Evolutionary conservation across 2,113 vertebrate species (phyloP).

Genomic region (Peromyscus polionotus): DNA sequence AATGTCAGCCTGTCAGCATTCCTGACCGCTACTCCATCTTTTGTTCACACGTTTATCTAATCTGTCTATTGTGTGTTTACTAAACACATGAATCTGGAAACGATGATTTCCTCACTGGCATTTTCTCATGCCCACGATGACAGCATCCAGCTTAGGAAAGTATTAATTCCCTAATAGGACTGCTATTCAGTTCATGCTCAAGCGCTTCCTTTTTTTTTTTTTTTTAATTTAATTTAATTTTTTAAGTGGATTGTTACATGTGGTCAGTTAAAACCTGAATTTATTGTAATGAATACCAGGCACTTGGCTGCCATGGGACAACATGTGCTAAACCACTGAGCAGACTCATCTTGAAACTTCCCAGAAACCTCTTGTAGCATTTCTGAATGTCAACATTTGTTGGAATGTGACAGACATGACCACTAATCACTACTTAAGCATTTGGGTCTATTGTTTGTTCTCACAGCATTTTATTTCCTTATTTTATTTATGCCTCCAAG

Average conservation of each 20-base stretch:
- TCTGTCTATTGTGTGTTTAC: background rate
- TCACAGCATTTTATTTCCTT: background rate
- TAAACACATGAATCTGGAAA: background rate
- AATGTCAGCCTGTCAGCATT: background rate
- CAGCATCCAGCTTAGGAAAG: background rate
- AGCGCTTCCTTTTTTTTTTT: background rate
- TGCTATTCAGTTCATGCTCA: background rate
- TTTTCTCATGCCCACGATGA: background rate
- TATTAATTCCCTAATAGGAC: background rate
- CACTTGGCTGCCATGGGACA: background rate
- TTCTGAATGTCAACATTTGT: background rate
- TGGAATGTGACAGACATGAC: background rate
- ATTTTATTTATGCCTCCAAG: background rate
- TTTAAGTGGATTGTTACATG: background rate
- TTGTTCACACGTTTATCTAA: background rate
- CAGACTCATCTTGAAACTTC: background rate
- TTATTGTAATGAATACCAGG: background rate
- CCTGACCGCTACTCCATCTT: background rate
- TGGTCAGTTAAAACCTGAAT: background rate
- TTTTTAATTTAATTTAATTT: background rate
- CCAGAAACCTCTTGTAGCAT: background rate
- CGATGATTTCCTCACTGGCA: background rate
- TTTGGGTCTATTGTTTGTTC: constrained; percentile 7
- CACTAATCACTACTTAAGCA: background rate
- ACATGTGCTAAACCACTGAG: background rate